Conservation (phyloP, 1,140 invertebrate genomes). For the Dreissena rostriformis region DNA sequence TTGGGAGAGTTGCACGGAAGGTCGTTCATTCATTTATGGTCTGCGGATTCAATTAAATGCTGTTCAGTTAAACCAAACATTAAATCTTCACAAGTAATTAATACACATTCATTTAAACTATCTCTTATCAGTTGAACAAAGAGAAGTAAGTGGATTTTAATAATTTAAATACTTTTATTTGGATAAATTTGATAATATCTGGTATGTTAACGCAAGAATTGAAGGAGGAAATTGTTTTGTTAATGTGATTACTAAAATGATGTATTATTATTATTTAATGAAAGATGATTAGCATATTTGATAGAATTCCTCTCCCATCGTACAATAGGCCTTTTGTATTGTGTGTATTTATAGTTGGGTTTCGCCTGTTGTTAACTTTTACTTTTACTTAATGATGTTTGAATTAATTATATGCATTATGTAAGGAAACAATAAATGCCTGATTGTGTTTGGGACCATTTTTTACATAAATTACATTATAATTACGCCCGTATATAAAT, state of each 20-base stretch:
- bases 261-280: constrained; percentile 37
- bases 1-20: constrained; percentile 28
- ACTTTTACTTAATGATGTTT: constrained; percentile 45
- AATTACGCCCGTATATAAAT: constrained; percentile 33
- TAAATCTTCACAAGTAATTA: constrained; percentile 45
- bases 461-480: constrained; percentile 57
- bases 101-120: constrained; percentile 47
- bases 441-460: constrained; percentile 29
- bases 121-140: constrained; percentile 35
- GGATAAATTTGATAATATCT: constrained; percentile 52
- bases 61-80: constrained; percentile 23
- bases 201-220: neutral
- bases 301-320: constrained; percentile 2
- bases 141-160: constrained; percentile 25
- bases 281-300: constrained; percentile 51
- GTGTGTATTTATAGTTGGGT: neutral
- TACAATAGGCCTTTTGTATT: constrained; percentile 46
- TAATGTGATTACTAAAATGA: constrained; percentile 24
- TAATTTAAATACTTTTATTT: constrained; percentile 47
- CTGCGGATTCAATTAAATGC: constrained; percentile 38
- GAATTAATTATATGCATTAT: constrained; percentile 44
- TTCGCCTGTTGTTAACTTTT: constrained; percentile 45
- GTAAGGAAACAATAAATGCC: constrained; percentile 43
- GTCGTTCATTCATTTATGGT: constrained; percentile 21
- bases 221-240: constrained; percentile 27